Evolutionary conservation across 2,113 vertebrate species (phyloP).

Genomic region (Orientallactaga bullata): DNA sequence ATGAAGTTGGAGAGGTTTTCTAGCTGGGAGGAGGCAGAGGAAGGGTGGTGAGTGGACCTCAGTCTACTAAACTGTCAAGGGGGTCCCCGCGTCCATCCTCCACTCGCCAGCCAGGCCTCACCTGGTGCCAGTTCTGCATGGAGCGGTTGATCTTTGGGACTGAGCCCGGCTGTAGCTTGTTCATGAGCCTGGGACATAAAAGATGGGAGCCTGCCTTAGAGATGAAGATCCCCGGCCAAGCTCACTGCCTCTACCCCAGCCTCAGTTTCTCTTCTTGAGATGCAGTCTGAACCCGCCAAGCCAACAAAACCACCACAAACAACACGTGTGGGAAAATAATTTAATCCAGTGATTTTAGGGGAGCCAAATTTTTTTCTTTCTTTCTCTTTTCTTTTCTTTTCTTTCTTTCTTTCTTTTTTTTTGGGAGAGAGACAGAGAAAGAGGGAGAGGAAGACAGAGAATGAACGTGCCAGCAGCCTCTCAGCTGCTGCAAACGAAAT

Average conservation of each 20-base stretch:
- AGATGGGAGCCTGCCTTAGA: slow-evolving; percentile 37
- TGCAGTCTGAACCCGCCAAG: background rate
- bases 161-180: slow-evolving; percentile 91
- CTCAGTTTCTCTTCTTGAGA: background rate
- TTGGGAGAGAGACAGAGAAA: too few relatives aligned
- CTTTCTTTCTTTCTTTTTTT: too few relatives aligned
- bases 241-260: background rate
- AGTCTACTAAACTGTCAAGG: fast-evolving
- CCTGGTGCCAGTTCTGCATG: slow-evolving; percentile 96
- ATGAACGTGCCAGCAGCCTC: too few relatives aligned
- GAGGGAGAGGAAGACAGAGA: too few relatives aligned
- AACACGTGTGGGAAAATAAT: too few relatives aligned
- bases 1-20: slow-evolving; percentile 98
- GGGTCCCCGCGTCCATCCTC: fast-evolving
- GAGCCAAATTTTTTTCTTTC: background rate
- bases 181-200: slow-evolving; percentile 91
- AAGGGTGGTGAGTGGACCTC: background rate
- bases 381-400: too few relatives aligned
- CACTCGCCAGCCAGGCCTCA: slow-evolving; percentile 60
- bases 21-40: slow-evolving; percentile 86
- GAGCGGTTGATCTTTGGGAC: slow-evolving; percentile 94
- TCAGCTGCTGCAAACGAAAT: too few relatives aligned
- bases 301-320: background rate
- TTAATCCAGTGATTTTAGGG: background rate
- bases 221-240: fast-evolving